These are phyloP conservation scores for Ptychochromis oligacanthus DNA, from an alignment of 2,113 vertebrate genomes.

Conservation along the genomic window DNA sequence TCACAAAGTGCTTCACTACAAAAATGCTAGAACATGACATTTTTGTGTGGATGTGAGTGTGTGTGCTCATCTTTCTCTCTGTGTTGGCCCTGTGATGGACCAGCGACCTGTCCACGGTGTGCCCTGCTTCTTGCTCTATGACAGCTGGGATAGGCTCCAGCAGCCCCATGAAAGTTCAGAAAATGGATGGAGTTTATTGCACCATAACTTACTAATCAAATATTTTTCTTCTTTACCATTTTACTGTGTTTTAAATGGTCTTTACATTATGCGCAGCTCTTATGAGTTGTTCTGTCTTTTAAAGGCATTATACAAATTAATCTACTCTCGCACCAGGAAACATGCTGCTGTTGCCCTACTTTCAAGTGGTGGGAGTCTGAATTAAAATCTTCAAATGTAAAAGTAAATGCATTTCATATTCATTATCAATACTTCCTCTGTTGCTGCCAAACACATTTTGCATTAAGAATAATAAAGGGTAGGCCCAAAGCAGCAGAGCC, in stretches of 20 bases:
- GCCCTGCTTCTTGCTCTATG: background rate
- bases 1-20: too few species aligned
- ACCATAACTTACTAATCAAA: background rate
- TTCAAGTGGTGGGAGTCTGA: background rate
- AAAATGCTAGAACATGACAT: too few species aligned
- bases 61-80: background rate
- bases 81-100: background rate
- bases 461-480: conserved; percentile 30
- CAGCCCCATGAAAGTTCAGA: background rate
- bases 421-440: conserved; percentile 47
- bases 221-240: background rate
- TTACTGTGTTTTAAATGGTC: background rate
- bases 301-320: background rate
- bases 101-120: too few species aligned
- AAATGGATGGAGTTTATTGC: background rate
- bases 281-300: background rate
- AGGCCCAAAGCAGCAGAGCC: conserved; percentile 43
- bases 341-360: background rate
- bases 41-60: background rate
- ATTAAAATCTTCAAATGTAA: conserved; percentile 9
- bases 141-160: background rate
- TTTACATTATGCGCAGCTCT: background rate
- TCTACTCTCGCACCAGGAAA: background rate
- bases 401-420: conserved; percentile 34
- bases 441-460: conserved; percentile 42